Conservation (phyloP, 2,113 vertebrate species). For the Anguilla rostrata region DNA sequence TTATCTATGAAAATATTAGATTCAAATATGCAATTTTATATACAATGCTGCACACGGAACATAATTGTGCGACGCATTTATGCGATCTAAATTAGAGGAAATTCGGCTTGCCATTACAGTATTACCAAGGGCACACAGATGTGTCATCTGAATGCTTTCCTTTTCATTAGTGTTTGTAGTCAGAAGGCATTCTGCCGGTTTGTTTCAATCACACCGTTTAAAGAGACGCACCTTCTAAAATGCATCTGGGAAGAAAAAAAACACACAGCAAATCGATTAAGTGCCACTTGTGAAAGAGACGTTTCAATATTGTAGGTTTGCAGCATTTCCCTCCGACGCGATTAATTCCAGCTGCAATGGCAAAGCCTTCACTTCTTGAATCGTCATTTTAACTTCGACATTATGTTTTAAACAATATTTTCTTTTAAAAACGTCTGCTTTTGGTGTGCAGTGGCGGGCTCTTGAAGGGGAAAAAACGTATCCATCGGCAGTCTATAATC, state of each 20-base stretch:
- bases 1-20: conserved; percentile 3
- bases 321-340: background rate
- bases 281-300: background rate
- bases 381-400: background rate
- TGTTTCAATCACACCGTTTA: background rate
- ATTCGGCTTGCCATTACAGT: background rate
- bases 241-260: background rate
- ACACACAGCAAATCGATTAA: background rate
- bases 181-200: background rate
- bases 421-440: no score
- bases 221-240: background rate
- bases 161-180: conserved; percentile 5
- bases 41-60: background rate
- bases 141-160: background rate
- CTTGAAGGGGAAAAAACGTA: no score
- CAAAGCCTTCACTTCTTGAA: background rate
- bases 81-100: conserved; percentile 1
- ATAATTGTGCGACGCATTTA: background rate
- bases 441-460: no score
- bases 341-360: background rate
- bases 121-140: conserved; percentile 3
- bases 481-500: no score
- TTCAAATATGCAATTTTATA: background rate
- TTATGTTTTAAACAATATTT: no score
- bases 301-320: background rate